These are phyloP conservation scores for Drosophila peninsularis DNA, from an alignment of 2,888 invertebrate species.

Conservation along the genomic window DNA sequence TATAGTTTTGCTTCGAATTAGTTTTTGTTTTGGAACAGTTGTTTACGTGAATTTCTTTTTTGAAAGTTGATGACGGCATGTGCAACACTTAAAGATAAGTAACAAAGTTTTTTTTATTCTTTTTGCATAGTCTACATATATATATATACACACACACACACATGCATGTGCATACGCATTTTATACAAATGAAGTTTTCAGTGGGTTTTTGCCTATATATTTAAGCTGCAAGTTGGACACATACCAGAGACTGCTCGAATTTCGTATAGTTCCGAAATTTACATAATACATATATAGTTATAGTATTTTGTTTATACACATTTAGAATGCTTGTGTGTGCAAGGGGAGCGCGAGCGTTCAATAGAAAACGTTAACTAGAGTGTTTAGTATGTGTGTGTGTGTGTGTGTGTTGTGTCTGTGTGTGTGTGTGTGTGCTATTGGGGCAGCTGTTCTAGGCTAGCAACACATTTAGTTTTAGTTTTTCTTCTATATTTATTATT, in stretches of 20 bases:
- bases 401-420: constrained; percentile 20
- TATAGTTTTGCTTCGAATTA: constrained; percentile 33
- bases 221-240: constrained; percentile 43
- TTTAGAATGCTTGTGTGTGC: constrained; percentile 40
- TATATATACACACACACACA: constrained; percentile 6
- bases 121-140: constrained; percentile 41
- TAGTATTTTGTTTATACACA: constrained; percentile 51
- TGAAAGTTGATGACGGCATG: constrained; percentile 66
- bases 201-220: constrained; percentile 37
- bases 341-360: constrained; percentile 34
- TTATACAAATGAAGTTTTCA: constrained; percentile 42
- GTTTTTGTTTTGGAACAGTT: constrained; percentile 46
- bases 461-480: constrained; percentile 46
- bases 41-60: constrained; percentile 18
- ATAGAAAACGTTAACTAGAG: constrained; percentile 44
- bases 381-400: constrained; percentile 12
- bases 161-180: background rate
- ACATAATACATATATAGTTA: constrained; percentile 11
- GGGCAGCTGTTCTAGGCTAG: constrained; percentile 49
- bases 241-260: constrained; percentile 40
- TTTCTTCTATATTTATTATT: constrained; percentile 12
- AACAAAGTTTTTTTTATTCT: constrained; percentile 58
- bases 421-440: constrained; percentile 34
- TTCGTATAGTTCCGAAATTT: constrained; percentile 31
- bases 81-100: constrained; percentile 79